Base-by-base conservation (phyloP, 2,113 vertebrate genomes). In the Saccopteryx leptura region DNA sequence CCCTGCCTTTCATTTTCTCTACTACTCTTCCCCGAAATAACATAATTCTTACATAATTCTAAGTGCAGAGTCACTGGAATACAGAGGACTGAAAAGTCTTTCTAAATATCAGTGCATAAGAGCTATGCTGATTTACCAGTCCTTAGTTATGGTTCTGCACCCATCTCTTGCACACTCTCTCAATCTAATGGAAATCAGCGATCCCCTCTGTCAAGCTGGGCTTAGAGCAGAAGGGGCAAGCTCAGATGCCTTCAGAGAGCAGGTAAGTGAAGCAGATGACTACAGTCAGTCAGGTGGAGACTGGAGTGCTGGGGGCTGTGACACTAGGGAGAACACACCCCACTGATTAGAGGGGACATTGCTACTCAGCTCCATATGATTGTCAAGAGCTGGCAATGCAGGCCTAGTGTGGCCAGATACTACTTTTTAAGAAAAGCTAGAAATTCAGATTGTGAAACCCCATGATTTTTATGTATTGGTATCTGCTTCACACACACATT, bases 351-450 rank as follows among this genome's bases (percentile, higher is more conserved):
- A 39, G 31, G 23, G 33, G 17, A 39, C 14, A 31, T 0, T 91
- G 31, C 10, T 46, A 12, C 21, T 90, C 58, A 31, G 54, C 7
- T 33, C 46, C 65, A n/a, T 7, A 3, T 65, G 33, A 46, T 17
- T 58, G 23, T 33, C 24, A 72, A 17, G 39, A 50, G 14, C 33
- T 7, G 13, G 63, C 46, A 63, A 33, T 9, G 9, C 4, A 90
- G 90, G 68, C 58, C 52, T 17, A 24, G 5, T 21, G 21, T 4
- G 61, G 21, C 31, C 58, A 95, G 83, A 52, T 13, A 79, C 0
- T 28, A 56, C 50, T 95, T 93, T 89, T 79, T 33, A 90, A 88
- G 82, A 94, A 88, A 85, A 78, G 61, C 26, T 71, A 96, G 71
- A 95, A 74, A 94, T 76, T 24, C 18, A 90, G 48, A 90, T 8